phyloP scores from a whole-genome alignment of 1,140 invertebrate species.

The Grapholita molesta region DNA sequence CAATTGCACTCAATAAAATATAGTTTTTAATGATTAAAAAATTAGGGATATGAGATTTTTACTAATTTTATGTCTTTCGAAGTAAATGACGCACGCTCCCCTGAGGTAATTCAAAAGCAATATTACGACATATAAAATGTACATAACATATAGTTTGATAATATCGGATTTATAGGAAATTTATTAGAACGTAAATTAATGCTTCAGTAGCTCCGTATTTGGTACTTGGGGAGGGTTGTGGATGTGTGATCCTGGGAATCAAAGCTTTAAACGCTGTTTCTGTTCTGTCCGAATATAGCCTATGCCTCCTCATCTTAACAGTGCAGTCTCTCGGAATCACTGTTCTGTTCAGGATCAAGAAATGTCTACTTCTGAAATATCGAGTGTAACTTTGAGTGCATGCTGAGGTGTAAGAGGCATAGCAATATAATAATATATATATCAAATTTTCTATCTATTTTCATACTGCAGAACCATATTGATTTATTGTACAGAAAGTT shows the following conservation, averaged over 20 bases:
- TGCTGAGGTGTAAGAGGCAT: conserved; percentile 43
- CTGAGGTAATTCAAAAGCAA: conserved; percentile 74
- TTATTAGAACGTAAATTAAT: conserved; percentile 61
- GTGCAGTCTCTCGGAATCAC: neutral
- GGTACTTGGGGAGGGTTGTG: conserved; percentile 55
- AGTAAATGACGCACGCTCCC: conserved; percentile 71
- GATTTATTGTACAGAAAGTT: conserved; percentile 56
- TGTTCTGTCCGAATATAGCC: conserved; percentile 46
- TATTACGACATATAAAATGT: conserved; percentile 77
- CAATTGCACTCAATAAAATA: conserved; percentile 59
- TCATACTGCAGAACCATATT: conserved; percentile 64
- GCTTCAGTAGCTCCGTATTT: conserved; percentile 66
- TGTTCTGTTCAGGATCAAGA: neutral
- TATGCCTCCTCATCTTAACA: conserved; percentile 46
- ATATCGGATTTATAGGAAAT: conserved; percentile 74
- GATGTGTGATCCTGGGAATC: conserved; percentile 74
- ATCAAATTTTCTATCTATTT: conserved; percentile 69
- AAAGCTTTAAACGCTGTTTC: conserved; percentile 73
- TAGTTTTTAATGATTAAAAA: conserved; percentile 61
- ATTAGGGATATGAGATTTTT: conserved; percentile 72
- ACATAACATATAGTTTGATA: conserved; percentile 77
- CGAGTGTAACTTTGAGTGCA: neutral
- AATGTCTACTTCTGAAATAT: neutral
- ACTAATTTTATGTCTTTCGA: conserved; percentile 66
- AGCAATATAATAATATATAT: conserved; percentile 46